Conservation (phyloP, 2,888 invertebrate species). For the Drosophila nigritarsus region DNA sequence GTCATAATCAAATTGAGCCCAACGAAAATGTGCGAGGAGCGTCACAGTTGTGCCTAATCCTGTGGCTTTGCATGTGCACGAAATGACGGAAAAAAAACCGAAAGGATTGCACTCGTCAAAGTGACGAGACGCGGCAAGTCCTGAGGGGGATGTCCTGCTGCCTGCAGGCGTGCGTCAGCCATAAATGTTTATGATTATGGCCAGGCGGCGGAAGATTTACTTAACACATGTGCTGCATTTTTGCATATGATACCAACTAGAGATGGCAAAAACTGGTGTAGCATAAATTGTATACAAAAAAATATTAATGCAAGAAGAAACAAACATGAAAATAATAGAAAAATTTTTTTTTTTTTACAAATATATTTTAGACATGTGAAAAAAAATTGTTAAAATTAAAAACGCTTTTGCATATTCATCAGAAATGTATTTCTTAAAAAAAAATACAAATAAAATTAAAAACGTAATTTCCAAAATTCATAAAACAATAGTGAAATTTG, state of each 20-base stretch:
- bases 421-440: no score
- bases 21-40: slow-evolving; percentile 29
- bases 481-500: no score
- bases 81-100: slow-evolving; percentile 23
- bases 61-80: slow-evolving; percentile 71
- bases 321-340: neutral
- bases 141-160: slow-evolving; percentile 54
- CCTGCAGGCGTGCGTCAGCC: slow-evolving; percentile 74
- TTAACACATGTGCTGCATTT: slow-evolving; percentile 80
- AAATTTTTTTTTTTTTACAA: neutral
- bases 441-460: no score
- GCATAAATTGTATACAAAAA: neutral
- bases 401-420: no score
- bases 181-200: slow-evolving; percentile 85
- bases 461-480: no score
- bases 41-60: slow-evolving; percentile 79
- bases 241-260: slow-evolving; percentile 62
- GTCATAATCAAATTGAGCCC: slow-evolving; percentile 80
- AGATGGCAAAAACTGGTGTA: slow-evolving; percentile 36
- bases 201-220: slow-evolving; percentile 77
- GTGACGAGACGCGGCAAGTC: slow-evolving; percentile 56
- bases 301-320: neutral
- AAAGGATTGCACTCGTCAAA: slow-evolving; percentile 79
- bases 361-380: no score
- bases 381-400: no score